A percentile compares a stretch with the other conserved stretches of the same genome.
Conservation (phyloP, 2,797 vertebrate genomes). For the Falco novaeseelandiae region DNA sequence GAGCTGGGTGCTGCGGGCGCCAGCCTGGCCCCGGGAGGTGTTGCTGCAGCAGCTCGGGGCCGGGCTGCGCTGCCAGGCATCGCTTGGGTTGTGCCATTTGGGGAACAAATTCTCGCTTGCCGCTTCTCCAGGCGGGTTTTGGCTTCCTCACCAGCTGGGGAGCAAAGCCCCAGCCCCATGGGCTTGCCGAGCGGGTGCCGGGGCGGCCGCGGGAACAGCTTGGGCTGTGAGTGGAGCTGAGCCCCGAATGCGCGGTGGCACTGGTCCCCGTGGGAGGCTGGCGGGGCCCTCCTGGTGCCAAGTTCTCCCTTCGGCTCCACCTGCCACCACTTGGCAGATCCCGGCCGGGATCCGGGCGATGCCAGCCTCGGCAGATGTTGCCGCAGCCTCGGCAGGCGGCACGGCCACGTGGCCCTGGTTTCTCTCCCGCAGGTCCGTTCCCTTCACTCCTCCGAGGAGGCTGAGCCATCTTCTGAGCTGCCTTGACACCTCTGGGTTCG, state of each 20-base stretch:
- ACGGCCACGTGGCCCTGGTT: background rate
- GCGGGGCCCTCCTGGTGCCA: background rate
- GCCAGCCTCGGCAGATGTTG: conserved; percentile 56
- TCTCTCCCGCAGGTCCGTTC: background rate
- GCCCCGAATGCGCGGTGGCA: background rate
- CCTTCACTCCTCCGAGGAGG: background rate
- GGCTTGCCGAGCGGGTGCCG: background rate
- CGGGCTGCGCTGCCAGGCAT: background rate
- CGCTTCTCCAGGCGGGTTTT: background rate
- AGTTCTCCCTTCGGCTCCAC: conserved; percentile 1
- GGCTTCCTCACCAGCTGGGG: background rate
- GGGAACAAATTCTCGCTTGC: background rate
- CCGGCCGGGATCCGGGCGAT: background rate
- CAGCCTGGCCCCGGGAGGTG: conserved; percentile 24
- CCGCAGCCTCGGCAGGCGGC: background rate
- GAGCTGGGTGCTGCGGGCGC: background rate
- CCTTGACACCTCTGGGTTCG: background rate
- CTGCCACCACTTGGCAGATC: conserved; percentile 20
- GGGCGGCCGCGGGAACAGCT: conserved; percentile 32
- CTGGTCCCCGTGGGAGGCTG: background rate
- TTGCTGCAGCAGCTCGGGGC: background rate
- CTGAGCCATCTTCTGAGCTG: background rate
- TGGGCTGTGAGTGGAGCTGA: background rate
- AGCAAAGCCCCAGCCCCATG: background rate
- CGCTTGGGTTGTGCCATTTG: background rate